phyloP scores from a whole-genome alignment of 2,113 vertebrate species.

The Acanthisitta chloris region DNA sequence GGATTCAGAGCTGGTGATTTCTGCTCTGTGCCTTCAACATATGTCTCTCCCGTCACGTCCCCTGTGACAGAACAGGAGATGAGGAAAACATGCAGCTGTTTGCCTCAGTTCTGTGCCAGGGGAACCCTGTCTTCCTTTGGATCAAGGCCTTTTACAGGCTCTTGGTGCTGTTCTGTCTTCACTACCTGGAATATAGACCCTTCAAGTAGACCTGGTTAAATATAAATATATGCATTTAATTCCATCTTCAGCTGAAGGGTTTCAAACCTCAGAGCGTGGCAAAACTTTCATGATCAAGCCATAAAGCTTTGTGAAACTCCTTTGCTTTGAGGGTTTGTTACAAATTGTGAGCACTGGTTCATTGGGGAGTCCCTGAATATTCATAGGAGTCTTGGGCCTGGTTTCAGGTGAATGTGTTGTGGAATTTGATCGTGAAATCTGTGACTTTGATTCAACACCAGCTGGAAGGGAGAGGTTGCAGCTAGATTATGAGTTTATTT shows the following conservation, averaged over 20 bases:
- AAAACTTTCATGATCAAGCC: not conserved
- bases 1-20: not conserved
- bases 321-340: not conserved
- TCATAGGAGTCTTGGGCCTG: not conserved
- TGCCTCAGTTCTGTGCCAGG: not conserved
- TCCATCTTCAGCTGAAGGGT: not conserved
- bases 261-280: not conserved
- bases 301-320: not conserved
- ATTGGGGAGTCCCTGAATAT: not conserved
- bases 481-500: not conserved
- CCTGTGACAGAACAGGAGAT: not conserved
- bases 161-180: not conserved
- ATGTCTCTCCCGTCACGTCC: not conserved
- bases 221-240: not conserved
- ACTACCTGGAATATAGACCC: not conserved
- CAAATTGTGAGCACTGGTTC: not conserved
- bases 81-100: not conserved
- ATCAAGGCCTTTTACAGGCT: not conserved
- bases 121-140: not conserved
- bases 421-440: conserved; percentile 9
- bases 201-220: not conserved
- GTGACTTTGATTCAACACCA: not conserved
- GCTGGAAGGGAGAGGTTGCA: not conserved
- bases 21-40: not conserved
- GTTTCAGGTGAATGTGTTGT: not conserved